Base-by-base conservation (phyloP, 1,140 invertebrate species). In the Drosophila fuyamai region DNA sequence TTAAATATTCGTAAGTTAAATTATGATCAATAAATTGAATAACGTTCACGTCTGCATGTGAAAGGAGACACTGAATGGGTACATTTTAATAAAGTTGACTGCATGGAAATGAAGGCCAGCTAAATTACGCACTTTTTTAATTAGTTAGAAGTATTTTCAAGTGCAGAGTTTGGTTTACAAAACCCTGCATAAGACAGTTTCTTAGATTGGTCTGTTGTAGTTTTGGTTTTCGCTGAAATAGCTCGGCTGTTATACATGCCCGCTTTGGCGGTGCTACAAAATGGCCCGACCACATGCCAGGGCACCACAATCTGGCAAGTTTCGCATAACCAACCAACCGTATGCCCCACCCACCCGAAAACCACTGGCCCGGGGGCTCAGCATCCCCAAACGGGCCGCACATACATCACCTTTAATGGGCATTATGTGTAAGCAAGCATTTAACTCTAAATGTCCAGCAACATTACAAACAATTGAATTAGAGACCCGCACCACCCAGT, bases 391-490 rank as follows among this genome's bases (percentile, higher is more conserved):
- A 72, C 36, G 55, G 70, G 55, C 35, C 51, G 59, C 47, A 59
- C 54, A 85, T 81, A 81, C 68, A 86, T 86, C 79, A 86, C 75
- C 83, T 82, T 88, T 86, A 86, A 86, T 86, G 83, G 79, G 82
- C 71, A 81, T 86, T 86, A 79, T 85, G 82, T 86, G 82, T 86
- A 67, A 68, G 82, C 82, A 68, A 71, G 82, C 82, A 88, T 81
- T 86, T 86, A 88, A 76, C 65, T 77, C 61, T 65, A 82, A 86
- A 86, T 86, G 79, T 67, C 62, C 65, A 29, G 75, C 60, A 82
- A 72, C 75, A 85, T 79, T 72, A 88, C 79, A 88, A 86, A 86
- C 82, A 86, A 86, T 86, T 86, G 82, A 86, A 86, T 86, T 86
- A 86, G 66, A 75, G 53, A 70, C 74, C 59, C 54, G 35, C 76